Base-by-base conservation (phyloP, 2,888 invertebrate species). In the Arenicola marina region DNA sequence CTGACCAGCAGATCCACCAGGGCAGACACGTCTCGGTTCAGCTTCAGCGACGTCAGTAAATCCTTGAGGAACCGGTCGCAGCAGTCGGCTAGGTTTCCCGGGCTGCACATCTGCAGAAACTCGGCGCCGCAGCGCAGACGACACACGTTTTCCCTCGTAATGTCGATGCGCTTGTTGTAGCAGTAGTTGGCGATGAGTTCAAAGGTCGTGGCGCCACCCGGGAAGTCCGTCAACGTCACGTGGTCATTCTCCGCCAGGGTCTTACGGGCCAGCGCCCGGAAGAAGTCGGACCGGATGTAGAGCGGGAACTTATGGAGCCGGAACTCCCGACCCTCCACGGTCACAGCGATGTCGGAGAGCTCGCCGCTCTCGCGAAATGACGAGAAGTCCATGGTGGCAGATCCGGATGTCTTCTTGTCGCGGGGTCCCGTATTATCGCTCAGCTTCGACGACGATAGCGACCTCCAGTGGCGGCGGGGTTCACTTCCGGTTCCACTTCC, bases 241-340 rank as follows among this genome's bases (percentile, higher is more conserved):
- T 69, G 68, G 21, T 66, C 72, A 24, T 71, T 71, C 3, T 70
- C 61, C 11, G 69, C 61, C n/a, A n/a, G n/a, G 1, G 69, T 66
- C 43, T 67, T 70, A n/a, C 75, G 70, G 7, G 73, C 66, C 18
- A 75, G 63, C 1, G 73, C 63, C 7, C 74, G 69, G 66, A 82
- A 81, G 69, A 76, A 81, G 54, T 80, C 80, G 0, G 81, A 81
- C 55, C 76, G 80, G 29, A 78, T 78, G 65, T 74, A 82, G 26
- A 83, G 73, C 2, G 82, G 83, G 63, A 83, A 83, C 65, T 77
- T 79, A 69, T 83, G 83, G 7, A 83, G 75, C 58, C 76, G 73
- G 62, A 78, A 78, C 56, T 79, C 77, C 2, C 69, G 66, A 31
- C 70, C 76, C 32, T 75, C 77, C 1, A 82, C 76, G 0, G 69